These are phyloP conservation scores for Wasmannia auropunctata DNA, from an alignment of 1,140 invertebrate species.

Conservation along the genomic window DNA sequence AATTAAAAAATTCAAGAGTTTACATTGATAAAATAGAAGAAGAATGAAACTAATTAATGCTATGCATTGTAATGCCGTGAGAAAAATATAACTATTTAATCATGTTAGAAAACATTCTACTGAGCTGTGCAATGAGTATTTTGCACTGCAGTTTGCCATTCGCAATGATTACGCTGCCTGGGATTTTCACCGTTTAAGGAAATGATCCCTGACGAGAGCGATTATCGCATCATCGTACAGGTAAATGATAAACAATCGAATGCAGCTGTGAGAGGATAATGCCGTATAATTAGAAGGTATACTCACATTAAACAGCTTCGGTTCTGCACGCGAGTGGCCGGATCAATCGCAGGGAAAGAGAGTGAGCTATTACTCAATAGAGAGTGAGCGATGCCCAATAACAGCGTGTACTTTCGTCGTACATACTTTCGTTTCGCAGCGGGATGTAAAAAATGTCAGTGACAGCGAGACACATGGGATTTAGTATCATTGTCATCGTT, in stretches of 20 bases:
- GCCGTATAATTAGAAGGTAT: slow-evolving; percentile 34
- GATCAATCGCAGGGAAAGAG: not conserved
- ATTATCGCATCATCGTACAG: slow-evolving; percentile 30
- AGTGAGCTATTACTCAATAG: not conserved
- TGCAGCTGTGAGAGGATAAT: slow-evolving; percentile 23
- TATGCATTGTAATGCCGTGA: not conserved
- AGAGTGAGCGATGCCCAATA: not conserved
- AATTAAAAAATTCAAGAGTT: not conserved
- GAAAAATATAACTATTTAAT: not conserved
- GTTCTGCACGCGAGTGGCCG: not conserved
- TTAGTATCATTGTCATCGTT: slow-evolving; percentile 64
- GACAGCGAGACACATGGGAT: slow-evolving; percentile 60
- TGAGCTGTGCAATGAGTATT: not conserved
- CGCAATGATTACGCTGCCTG: not conserved
- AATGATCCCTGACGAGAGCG: not conserved
- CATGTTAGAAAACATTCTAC: no score
- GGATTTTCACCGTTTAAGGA: not conserved
- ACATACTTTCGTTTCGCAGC: slow-evolving; percentile 35
- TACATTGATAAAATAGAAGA: not conserved
- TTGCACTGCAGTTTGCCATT: not conserved
- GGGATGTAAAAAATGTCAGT: slow-evolving; percentile 50
- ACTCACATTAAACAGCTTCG: slow-evolving; percentile 18
- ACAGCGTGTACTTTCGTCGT: not conserved
- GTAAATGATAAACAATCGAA: not conserved
- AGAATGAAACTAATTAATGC: not conserved